A percentile compares a stretch with the other conserved stretches of the same genome.
Evolutionary conservation across 2,113 vertebrate genomes (phyloP).

Genomic region (Pteropus alecto): DNA sequence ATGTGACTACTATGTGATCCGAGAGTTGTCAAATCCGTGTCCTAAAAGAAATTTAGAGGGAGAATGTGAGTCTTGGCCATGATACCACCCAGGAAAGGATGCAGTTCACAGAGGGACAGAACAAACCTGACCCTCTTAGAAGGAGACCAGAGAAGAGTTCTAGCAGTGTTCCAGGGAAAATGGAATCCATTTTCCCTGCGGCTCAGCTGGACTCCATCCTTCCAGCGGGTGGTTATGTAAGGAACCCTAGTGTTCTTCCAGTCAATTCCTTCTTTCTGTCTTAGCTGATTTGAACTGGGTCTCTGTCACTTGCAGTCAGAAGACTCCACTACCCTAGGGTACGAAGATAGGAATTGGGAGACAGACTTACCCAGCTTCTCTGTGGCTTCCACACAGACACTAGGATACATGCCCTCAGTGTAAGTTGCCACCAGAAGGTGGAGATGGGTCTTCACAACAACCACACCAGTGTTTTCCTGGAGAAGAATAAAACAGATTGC

Average conservation of each 20-base stretch:
- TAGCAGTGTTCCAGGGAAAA: background rate
- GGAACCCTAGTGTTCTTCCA: background rate
- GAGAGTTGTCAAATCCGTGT: background rate
- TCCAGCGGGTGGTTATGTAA: background rate
- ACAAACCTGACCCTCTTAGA: background rate
- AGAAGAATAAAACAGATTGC: constrained; percentile 1
- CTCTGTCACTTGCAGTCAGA: background rate
- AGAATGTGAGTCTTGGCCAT: background rate
- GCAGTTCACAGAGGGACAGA: background rate
- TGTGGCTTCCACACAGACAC: constrained; percentile 86
- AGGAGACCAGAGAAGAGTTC: background rate
- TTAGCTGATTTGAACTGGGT: background rate
- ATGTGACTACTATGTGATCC: background rate
- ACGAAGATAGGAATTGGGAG: background rate
- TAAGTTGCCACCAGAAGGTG: constrained; percentile 85
- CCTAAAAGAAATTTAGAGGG: background rate
- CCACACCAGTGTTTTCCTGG: constrained; percentile 82
- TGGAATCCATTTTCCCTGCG: background rate
- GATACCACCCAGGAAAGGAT: background rate
- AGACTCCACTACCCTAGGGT: background rate
- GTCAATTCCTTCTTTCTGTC: background rate
- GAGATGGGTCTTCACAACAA: constrained; percentile 81
- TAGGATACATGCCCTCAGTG: constrained; percentile 83
- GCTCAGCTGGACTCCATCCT: background rate
- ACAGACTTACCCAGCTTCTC: constrained; percentile 84